Evolutionary conservation across 2,113 vertebrate genomes (phyloP), one percentile per base, ranked within the genome.

Genomic region (Reinhardtius hippoglossoides): DNA sequence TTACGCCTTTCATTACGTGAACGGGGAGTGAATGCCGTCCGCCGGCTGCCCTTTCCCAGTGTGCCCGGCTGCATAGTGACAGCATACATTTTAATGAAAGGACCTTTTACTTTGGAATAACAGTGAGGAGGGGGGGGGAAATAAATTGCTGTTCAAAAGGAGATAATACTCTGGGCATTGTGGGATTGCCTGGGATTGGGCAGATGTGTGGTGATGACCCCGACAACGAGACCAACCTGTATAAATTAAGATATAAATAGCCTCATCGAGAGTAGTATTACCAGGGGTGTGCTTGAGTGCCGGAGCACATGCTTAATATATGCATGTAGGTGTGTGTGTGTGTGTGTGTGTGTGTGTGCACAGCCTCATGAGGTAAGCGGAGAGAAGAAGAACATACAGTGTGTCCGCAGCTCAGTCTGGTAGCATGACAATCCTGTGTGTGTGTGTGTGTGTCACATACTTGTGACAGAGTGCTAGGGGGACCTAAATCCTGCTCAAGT

Each of bases 41-140:
- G 57, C 63, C 37, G 31, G 60, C 83, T 92, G 92, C 89, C 88
- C 90, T 92, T 91, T 89, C 78, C 64, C 70, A 9, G 24, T 52
- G 73, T 46, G 16, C 46, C 46, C 2, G 46, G 90, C 89, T 79
- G 93, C 94, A 92, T 94, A 89, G 94, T 94, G 95, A 96, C 95
- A 96, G 95, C 94, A 95, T 96, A 95, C 96, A 97, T 97, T 98
- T 98, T 97, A 97, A 98, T 98, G 96, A 98, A 95, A 93, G 96
- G 97, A 96, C 96, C 95, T 96, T 96, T 48, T 97, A 95, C 91
- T 91, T 92, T 90, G 87, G 88, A 89, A 88, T 89, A 88, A 91
- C 85, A 55, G 81, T 50, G 55, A 26, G 14, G 83, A 78, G 84
- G 84, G 88, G 85, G 81, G 75, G 40, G 87, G 81, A 91, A 91